A percentile compares a stretch with the other conserved stretches of the same genome.
Conservation (phyloP, 2,888 invertebrate species). For the Tetanocera ferruginea region DNA sequence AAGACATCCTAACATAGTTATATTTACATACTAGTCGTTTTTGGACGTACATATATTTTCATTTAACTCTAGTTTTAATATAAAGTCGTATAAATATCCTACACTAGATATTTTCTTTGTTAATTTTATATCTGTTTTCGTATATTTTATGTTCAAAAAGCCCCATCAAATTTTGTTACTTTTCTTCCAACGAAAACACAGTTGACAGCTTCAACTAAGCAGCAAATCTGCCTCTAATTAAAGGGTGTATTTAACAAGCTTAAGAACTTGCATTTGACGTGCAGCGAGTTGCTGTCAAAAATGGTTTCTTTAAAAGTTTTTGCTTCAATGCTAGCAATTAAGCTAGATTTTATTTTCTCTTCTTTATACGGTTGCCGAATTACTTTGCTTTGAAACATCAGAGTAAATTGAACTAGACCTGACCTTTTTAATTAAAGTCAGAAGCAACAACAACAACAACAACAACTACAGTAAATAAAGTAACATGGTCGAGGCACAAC, state of each 20-base stretch:
- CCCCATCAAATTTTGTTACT: neutral
- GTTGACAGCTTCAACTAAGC: neutral
- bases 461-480: conserved; percentile 18
- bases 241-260: neutral
- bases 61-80: no score
- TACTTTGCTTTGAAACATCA: conserved; percentile 17
- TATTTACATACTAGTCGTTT: no score
- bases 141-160: neutral
- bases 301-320: no score
- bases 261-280: neutral
- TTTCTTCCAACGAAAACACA: neutral
- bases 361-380: neutral
- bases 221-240: neutral
- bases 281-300: neutral
- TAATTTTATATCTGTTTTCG: no score
- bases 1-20: no score
- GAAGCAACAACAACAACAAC: conserved; percentile 39
- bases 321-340: neutral
- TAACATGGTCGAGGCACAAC: neutral
- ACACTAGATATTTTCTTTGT: no score
- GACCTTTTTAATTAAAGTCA: conserved; percentile 47
- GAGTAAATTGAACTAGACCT: conserved; percentile 43
- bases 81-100: no score
- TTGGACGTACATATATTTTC: no score
- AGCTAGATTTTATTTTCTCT: neutral